phyloP scores from a whole-genome alignment of 2,797 vertebrate genomes.

The Psittacula derbiana region DNA sequence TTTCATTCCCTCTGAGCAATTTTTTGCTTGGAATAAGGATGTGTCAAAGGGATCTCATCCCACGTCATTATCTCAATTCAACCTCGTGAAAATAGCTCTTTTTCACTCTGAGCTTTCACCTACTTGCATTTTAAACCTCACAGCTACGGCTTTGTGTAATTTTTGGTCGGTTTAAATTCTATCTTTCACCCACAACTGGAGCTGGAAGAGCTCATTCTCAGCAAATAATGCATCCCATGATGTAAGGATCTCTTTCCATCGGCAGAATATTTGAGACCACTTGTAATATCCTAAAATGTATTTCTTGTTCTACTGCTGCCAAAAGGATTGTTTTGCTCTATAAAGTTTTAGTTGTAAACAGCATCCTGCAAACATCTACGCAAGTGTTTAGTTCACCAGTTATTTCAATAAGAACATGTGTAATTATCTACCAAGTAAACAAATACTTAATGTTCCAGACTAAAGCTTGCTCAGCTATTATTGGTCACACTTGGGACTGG shows the following conservation, averaged over 20 bases:
- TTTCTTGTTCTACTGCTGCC: neutral
- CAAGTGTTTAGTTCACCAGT: neutral
- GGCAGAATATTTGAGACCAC: neutral
- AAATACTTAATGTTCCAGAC: neutral
- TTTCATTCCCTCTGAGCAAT: neutral
- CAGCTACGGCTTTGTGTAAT: neutral
- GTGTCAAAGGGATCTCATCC: neutral
- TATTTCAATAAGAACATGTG: neutral
- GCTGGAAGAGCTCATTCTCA: neutral
- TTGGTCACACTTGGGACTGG: neutral
- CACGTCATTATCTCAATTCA: neutral
- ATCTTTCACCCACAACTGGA: neutral
- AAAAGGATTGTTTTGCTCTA: neutral
- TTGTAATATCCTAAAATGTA: neutral
- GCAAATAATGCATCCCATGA: neutral
- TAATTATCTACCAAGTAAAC: slow-evolving; percentile 5
- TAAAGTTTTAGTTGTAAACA: neutral
- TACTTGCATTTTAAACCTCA: neutral
- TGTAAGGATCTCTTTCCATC: neutral
- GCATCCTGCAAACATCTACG: neutral
- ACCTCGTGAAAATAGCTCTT: neutral
- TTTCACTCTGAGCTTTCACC: neutral
- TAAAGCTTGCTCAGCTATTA: slow-evolving; percentile 6
- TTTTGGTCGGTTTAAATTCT: neutral
- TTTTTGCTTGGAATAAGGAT: neutral